Base-by-base conservation (phyloP, 2,113 vertebrate species). In the Tenebrosternarchus preto region DNA sequence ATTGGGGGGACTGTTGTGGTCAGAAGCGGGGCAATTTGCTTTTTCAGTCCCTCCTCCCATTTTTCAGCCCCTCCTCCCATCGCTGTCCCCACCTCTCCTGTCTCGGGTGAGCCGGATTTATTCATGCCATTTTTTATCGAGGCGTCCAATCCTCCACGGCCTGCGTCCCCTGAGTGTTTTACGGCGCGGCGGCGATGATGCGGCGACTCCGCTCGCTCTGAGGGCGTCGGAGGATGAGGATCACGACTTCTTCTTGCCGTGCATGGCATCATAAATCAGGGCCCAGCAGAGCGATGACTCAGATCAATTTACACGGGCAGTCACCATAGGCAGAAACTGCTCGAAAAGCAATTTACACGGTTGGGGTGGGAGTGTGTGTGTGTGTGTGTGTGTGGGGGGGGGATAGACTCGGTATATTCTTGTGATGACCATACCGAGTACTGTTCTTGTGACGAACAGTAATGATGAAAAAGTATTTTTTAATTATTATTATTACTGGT, bases 51-150 rank as follows among this genome's bases (percentile, higher is more conserved):
- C n/a, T n/a, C n/a, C n/a, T n/a, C n/a, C n/a, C n/a, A n/a, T 59
- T 3, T 60, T 74, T 66, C 8, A 17, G 27, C 16, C 61, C 56
- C 46, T 59, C 12, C 31, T 57, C 29, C 3, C 6, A 7, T 22
- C 20, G 16, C 20, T 0, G 4, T 68, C 33, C 66, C 12, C 3
- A 12, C 43, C 2, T 43, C 2, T 50, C 43, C 43, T 50, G 43
- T 9, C 43, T 15, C 31, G 12, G 15, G 2, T 22, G 20, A 22
- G 59, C 60, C 3, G 53, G 64, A 25, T 77, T 68, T 77, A 57
- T 68, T 56, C 4, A 15, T 63, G 39, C 4, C 17, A 5, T 76
- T 53, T 43, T 73, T 72, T 64, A 57, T 82, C 64, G 50, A 64
- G 4, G 69, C 36, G 24, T 22, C 31, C n/a, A n/a, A n/a, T 66